Conservation (phyloP, 1,140 invertebrate genomes). For the Glomeris maerens region DNA sequence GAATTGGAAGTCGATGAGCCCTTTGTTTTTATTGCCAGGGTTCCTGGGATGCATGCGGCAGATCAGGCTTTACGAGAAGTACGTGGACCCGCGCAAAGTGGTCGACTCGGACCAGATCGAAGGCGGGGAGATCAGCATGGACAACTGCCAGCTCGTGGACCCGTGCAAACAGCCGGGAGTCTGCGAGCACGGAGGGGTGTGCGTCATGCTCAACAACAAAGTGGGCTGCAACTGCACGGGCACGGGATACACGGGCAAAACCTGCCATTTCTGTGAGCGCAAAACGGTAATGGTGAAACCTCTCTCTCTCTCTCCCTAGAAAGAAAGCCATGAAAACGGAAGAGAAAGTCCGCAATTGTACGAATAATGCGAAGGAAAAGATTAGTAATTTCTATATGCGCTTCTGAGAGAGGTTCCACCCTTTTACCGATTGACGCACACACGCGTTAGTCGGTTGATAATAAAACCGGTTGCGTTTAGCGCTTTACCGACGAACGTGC, state of each 20-base stretch:
- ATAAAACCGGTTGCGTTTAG: slow-evolving; percentile 36
- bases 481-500: slow-evolving; percentile 74
- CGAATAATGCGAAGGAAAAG: no score
- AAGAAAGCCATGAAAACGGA: no score
- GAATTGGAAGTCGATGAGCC: neutral
- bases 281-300: neutral
- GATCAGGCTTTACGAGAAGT: slow-evolving; percentile 59
- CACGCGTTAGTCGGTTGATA: no score
- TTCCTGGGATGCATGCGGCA: slow-evolving; percentile 80
- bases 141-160: slow-evolving; percentile 80
- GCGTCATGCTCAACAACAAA: slow-evolving; percentile 70
- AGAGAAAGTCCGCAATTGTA: no score
- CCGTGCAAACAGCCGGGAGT: slow-evolving; percentile 74
- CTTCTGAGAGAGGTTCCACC: no score
- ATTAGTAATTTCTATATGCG: no score
- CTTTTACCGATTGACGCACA: no score
- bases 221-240: slow-evolving; percentile 76
- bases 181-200: slow-evolving; percentile 79
- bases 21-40: slow-evolving; percentile 34
- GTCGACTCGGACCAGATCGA: slow-evolving; percentile 57
- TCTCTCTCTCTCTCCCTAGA: neutral
- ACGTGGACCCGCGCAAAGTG: slow-evolving; percentile 58
- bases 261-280: slow-evolving; percentile 71
- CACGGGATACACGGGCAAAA: slow-evolving; percentile 72
- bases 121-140: slow-evolving; percentile 71